phyloP scores from a whole-genome alignment of 2,797 vertebrate species.

The Gobio occitaniae region DNA sequence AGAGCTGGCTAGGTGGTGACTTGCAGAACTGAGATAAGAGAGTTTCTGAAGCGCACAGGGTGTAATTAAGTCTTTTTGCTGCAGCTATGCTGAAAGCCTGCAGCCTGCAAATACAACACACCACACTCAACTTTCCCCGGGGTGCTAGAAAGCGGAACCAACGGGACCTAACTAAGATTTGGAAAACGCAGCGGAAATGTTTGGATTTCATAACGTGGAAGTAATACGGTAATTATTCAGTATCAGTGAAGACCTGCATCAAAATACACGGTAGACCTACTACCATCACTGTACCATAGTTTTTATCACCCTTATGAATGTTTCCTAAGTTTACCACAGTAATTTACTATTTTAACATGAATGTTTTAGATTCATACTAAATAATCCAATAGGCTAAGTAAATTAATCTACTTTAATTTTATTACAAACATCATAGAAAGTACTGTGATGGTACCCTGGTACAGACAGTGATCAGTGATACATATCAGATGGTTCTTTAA shows the following conservation, averaged over 20 bases:
- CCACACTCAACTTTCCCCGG: conserved; percentile 59
- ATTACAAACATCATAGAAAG: neutral
- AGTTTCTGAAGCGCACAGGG: conserved; percentile 71
- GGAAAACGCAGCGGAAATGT: neutral
- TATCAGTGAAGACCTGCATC: neutral
- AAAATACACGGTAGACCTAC: neutral
- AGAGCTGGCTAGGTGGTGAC: conserved; percentile 76
- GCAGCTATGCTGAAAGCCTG: conserved; percentile 62
- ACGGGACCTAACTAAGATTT: neutral
- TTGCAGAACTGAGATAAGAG: conserved; percentile 80
- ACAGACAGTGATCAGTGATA: neutral
- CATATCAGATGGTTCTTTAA: neutral
- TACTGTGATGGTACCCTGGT: neutral
- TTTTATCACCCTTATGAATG: neutral
- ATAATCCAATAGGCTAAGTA: neutral
- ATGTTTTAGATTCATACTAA: neutral
- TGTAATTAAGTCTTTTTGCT: conserved; percentile 81
- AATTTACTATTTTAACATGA: neutral
- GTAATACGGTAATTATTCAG: neutral
- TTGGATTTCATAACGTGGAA: neutral
- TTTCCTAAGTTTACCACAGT: neutral
- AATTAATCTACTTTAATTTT: neutral
- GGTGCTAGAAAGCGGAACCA: conserved; percentile 21
- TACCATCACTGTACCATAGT: neutral
- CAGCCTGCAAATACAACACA: conserved; percentile 69